Evolutionary conservation across 1,140 invertebrate species (phyloP).

Genomic region (Drosophila fuyamai): DNA sequence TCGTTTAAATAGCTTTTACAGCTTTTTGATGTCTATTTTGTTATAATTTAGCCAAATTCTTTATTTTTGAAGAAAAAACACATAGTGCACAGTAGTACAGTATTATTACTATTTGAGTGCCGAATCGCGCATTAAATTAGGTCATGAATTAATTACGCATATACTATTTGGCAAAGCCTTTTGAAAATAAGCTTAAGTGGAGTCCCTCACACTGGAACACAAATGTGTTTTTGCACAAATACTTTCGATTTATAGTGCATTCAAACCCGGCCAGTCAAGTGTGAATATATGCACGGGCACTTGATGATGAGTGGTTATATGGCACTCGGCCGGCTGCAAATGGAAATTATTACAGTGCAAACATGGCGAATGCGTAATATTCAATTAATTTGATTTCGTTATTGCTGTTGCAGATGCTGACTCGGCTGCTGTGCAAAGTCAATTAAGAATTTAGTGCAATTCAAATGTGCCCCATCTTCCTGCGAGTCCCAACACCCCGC

Average conservation of each 20-base stretch:
- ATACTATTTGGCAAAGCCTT: conserved; percentile 17
- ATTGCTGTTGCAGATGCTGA: conserved; percentile 24
- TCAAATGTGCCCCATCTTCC: conserved; percentile 23
- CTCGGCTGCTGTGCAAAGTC: conserved; percentile 57
- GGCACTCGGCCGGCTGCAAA: conserved; percentile 35
- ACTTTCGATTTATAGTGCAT: conserved; percentile 41
- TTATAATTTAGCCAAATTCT: too few relatives aligned
- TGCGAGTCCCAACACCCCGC: not conserved
- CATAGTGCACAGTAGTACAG: not conserved
- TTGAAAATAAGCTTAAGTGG: conserved; percentile 8
- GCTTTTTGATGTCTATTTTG: too few relatives aligned
- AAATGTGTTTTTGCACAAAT: conserved; percentile 33
- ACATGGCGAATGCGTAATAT: conserved; percentile 72
- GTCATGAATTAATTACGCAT: conserved; percentile 23
- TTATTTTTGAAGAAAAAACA: too few relatives aligned
- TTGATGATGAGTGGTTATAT: conserved; percentile 30
- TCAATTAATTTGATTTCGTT: conserved; percentile 75
- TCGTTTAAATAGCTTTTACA: too few relatives aligned
- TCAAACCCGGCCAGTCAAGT: conserved; percentile 39
- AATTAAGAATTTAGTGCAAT: conserved; percentile 69
- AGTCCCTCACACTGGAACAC: not conserved
- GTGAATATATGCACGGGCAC: conserved; percentile 39
- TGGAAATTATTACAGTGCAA: conserved; percentile 43
- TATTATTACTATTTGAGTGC: not conserved
- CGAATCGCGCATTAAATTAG: conserved; percentile 7